Evolutionary conservation across 2,888 invertebrate genomes (phyloP).

Genomic region (Drosophila formosana): DNA sequence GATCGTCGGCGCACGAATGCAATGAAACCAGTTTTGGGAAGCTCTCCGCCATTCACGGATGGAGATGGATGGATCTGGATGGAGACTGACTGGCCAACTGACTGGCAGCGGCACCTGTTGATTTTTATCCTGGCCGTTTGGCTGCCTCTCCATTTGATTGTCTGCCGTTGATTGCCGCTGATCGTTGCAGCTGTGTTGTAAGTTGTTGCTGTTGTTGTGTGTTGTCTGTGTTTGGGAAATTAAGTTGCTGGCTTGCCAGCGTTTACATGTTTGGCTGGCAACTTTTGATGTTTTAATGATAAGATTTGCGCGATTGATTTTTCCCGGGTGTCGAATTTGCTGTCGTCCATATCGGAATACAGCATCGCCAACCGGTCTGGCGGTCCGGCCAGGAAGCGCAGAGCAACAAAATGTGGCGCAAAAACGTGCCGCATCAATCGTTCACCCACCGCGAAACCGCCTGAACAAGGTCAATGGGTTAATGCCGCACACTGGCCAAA

Average conservation of each 20-base stretch:
- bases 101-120: constrained; percentile 70
- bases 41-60: constrained; percentile 22
- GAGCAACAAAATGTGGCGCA: constrained; percentile 53
- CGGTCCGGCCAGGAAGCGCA: constrained; percentile 35
- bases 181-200: constrained; percentile 72
- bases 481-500: constrained; percentile 49
- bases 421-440: constrained; percentile 68
- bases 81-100: constrained; percentile 9
- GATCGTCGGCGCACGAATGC: constrained; percentile 38
- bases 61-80: neutral
- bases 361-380: constrained; percentile 36
- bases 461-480: constrained; percentile 79
- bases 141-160: constrained; percentile 70
- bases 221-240: constrained; percentile 59
- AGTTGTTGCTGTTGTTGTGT: constrained; percentile 37
- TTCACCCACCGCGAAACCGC: constrained; percentile 48
- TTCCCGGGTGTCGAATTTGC: constrained; percentile 70
- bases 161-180: constrained; percentile 77
- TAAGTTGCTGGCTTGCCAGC: constrained; percentile 71
- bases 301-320: constrained; percentile 78
- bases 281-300: constrained; percentile 80
- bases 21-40: constrained; percentile 70
- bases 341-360: constrained; percentile 20
- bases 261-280: constrained; percentile 71
- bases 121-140: constrained; percentile 74